Base-by-base conservation (phyloP, 2,797 vertebrate genomes). In the Gymnothorax reevesii region DNA sequence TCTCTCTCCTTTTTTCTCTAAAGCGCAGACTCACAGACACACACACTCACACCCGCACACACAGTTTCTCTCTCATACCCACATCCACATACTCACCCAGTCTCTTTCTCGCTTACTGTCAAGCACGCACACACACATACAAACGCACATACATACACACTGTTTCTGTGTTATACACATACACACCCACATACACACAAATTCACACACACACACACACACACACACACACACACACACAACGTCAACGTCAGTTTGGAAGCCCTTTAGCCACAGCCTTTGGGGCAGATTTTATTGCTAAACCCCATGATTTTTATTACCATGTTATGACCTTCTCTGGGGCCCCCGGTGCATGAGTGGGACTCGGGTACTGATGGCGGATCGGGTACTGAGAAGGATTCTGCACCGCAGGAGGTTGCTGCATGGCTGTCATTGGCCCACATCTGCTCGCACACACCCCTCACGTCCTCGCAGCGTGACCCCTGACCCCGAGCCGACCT, bases 301-400 rank as follows among this genome's bases (percentile, higher is more conserved):
- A 60, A 49, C 49, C 57, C 52, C 54, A 20, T 60, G 8, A 82
- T 79, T 84, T 86, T n/a, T 57, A 71, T 52, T 80, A 59, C 54
- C 59, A 17, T 62, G 85, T 66, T 79, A 57, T 57, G 25, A 62
- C 33, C 89, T 89, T 91, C 55, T 4, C 33, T 15, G 8, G 22
- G 71, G 91, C 60, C 49, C 25, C 64, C 2, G 25, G 12, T 13
- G 25, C 12, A 25, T 69, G 25, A 12, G 25, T 33, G 69, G 25
- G 66, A 71, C 3, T 42, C 71, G 4, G 71, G 13, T n/a, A 0
- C 6, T 27, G 71, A 13, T 75, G 71, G 71, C 1, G 71, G 71
- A 33, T 42, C 42, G 33, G 71, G 42, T 1, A 75, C 10, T 27
- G 69, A 71, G 69, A 71, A n/a, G 27, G 10, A 25, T 25, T 71